Base-by-base conservation (phyloP, 2,888 invertebrate genomes). In the Ectemnius cavifrons region DNA sequence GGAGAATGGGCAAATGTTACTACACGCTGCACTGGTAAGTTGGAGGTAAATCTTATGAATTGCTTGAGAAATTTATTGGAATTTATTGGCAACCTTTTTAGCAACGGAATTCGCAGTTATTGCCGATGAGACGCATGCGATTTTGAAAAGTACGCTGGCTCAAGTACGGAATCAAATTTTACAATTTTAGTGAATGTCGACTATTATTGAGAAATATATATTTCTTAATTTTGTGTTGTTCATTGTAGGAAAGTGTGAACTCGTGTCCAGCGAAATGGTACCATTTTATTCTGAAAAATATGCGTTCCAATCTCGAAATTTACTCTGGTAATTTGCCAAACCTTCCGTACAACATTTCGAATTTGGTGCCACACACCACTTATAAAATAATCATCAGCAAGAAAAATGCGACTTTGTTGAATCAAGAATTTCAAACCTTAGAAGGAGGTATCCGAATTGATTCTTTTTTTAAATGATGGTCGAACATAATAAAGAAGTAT, bases 181-280 rank as follows among this genome's bases (percentile, higher is more conserved):
- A 3, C 23, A 23, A 23, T 23, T 23, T 2, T 23, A 23, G 3
- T 23, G 3, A 23, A 23, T 23, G 23, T 23, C 23, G 23, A 23
- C 2, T 23, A 23, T 23, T 23, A 3, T 23, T 3, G 3, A 23
- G 23, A 23, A 23, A 23, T 23, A 3, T 3, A 23, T 23, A 23
- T 23, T 2, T 23, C 23, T 23, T 2, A 23, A 23, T 23, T 23
- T 23, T 23, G 1, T 2, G 2, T 23, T 23, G 0, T 46, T 6
- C 2, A 62, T 72, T 76, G 13, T 45, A 16, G 23, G 23, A 66
- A 20, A 4, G 14, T 28, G n/a, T 46, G 13, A 69, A 77, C 68
- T 3, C 78, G 0, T 87, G 87, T 47, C 85, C 84, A 0, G 49
- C 63, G 1, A 58, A 59, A 2, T 86, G 83, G 86, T 87, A 87